These are phyloP conservation scores for Erebia epiphron DNA, from an alignment of 2,888 invertebrate species.

Conservation along the genomic window DNA sequence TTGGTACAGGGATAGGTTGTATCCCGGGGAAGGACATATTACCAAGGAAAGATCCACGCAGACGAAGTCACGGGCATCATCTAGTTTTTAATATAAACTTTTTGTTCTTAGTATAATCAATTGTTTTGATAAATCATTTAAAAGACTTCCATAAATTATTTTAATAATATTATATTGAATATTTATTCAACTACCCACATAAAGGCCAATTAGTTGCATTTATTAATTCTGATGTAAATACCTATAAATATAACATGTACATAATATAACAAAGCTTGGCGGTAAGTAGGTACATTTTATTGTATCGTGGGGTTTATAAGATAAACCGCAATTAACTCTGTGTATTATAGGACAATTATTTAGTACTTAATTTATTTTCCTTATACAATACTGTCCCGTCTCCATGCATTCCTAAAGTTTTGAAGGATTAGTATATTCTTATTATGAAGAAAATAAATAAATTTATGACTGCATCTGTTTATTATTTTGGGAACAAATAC, in stretches of 20 bases:
- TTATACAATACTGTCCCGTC: conserved; percentile 61
- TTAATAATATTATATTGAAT: not conserved
- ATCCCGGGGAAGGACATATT: too few relatives aligned
- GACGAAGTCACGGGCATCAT: too few relatives aligned
- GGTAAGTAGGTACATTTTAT: conserved; percentile 54
- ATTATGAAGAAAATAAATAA: conserved; percentile 63
- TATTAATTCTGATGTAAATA: conserved; percentile 43
- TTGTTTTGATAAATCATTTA: not conserved
- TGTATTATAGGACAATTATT: conserved; percentile 61
- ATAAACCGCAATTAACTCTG: conserved; percentile 69
- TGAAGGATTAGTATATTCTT: conserved; percentile 71
- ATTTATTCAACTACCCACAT: conserved; percentile 3
- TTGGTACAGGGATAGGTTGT: too few relatives aligned
- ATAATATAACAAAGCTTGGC: conserved; percentile 53
- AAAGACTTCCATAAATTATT: not conserved
- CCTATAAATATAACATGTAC: conserved; percentile 49
- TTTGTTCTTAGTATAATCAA: too few relatives aligned
- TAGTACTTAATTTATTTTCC: conserved; percentile 80
- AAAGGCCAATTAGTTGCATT: conserved; percentile 27
- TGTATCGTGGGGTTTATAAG: conserved; percentile 63
- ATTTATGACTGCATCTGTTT: conserved; percentile 55
- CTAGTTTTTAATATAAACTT: too few relatives aligned
- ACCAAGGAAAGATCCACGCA: too few relatives aligned
- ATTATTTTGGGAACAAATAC: conserved; percentile 15
- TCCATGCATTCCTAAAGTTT: conserved; percentile 77